A percentile compares a stretch with the other conserved stretches of the same genome.
Evolutionary conservation across 2,113 vertebrate genomes (phyloP).

Genomic region (Paralichthys olivaceus): DNA sequence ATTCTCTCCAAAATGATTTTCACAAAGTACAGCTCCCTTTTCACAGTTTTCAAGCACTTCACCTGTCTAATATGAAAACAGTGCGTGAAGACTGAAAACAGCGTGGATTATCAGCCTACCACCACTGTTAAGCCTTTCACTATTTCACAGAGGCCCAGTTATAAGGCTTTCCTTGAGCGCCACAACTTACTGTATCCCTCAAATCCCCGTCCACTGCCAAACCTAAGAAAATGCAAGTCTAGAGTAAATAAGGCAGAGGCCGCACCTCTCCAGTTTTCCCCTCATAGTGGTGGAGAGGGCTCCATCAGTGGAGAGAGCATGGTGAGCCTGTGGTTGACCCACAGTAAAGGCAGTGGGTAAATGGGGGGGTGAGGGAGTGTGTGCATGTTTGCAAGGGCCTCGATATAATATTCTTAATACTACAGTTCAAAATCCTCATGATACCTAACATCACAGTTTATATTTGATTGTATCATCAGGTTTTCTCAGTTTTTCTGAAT

Average conservation of each 20-base stretch:
- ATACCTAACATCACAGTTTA: not conserved
- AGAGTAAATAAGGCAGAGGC: constrained; percentile 72
- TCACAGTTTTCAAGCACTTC: constrained; percentile 25
- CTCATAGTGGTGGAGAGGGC: constrained; percentile 67
- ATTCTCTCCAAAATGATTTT: constrained; percentile 1
- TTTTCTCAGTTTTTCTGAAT: constrained; percentile 13
- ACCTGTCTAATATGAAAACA: constrained; percentile 42
- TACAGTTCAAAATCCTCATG: constrained; percentile 10
- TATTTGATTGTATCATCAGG: constrained; percentile 13
- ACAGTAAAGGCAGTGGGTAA: constrained; percentile 63
- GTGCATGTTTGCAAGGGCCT: constrained; percentile 53
- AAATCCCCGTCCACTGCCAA: constrained; percentile 53
- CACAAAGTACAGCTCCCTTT: constrained; percentile 38
- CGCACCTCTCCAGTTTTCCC: constrained; percentile 69
- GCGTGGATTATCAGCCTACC: constrained; percentile 41
- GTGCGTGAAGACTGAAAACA: constrained; percentile 42
- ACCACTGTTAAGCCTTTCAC: constrained; percentile 27
- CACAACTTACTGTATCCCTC: constrained; percentile 49
- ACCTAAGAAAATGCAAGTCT: constrained; percentile 71
- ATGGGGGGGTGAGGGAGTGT: constrained; percentile 23
- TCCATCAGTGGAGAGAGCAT: constrained; percentile 66
- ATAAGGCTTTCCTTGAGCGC: constrained; percentile 41
- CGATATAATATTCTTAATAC: constrained; percentile 18
- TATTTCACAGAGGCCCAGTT: constrained; percentile 49
- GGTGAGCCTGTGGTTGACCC: constrained; percentile 73